Percentiles rank a stretch among this genome's conserved stretches.
Evolutionary conservation across 2,113 vertebrate species (phyloP).

Genomic region (human): GRCh38 chr9:137989001-137989500

Average conservation of each 20-base stretch:
- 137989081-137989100: neutral
- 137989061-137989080: rapidly evolving
- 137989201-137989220: neutral
- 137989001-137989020: no score
- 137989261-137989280: neutral
- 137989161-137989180: rapidly evolving
- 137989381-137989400: neutral
- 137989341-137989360: no score
- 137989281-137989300: neutral
- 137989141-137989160: rapidly evolving
- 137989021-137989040: neutral
- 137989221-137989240: neutral
- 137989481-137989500: neutral
- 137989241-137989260: neutral
- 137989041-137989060: neutral
- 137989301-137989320: rapidly evolving
- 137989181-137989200: neutral
- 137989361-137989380: neutral
- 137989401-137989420: rapidly evolving
- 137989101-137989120: rapidly evolving
- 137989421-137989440: neutral
- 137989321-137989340: rapidly evolving
- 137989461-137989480: rapidly evolving
- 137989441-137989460: rapidly evolving
- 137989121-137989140: no score